Evolutionary conservation across 2,888 invertebrate species (phyloP), one percentile per base, ranked within the genome.

Genomic region (Campaea margaritaria): DNA sequence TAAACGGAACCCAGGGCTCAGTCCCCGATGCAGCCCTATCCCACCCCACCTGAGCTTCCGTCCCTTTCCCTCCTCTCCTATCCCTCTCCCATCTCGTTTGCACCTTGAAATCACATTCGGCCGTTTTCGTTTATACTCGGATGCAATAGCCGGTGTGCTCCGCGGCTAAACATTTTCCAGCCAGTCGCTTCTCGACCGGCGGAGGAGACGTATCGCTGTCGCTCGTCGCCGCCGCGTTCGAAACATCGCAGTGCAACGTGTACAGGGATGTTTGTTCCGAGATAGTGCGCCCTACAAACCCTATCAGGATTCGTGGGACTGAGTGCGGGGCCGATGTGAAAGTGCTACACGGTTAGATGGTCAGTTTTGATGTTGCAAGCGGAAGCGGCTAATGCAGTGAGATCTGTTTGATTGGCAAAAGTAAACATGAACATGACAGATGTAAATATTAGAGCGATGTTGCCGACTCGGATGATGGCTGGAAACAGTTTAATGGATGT

Each of bases 141-240:
- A 85, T 89, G 91, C 91, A 91, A 86, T 89, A 89, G 90, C 88
- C 93, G 86, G 93, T 93, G 87, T 93, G 92, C 72, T 90, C 89
- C 55, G 76, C 67, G 75, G 93, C 93, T 78, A 93, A 87, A 87
- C 92, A 89, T 82, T 87, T 88, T 85, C 89, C 81, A 86, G 85
- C 75, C 92, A 91, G 91, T 91, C 90, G 85, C 80, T 88, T 82
- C 78, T 82, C 83, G 83, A 77, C 81, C 83, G 83, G 75, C 76
- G 81, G 70, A 81, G 87, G 84, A 85, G 83, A 77, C 75, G 83
- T 72, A 63, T 85, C 77, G 86, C 74, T 80, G 84, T 49, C 28
- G 58, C 72, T 81, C 82, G 79, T 69, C 78, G 75, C 63, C 71
- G 64, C 77, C 85, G 87, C 86, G 85, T 78, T 68, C 78, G 75